These are phyloP conservation scores for Fopius arisanus DNA, from an alignment of 1,140 invertebrate genomes.

Conservation along the genomic window DNA sequence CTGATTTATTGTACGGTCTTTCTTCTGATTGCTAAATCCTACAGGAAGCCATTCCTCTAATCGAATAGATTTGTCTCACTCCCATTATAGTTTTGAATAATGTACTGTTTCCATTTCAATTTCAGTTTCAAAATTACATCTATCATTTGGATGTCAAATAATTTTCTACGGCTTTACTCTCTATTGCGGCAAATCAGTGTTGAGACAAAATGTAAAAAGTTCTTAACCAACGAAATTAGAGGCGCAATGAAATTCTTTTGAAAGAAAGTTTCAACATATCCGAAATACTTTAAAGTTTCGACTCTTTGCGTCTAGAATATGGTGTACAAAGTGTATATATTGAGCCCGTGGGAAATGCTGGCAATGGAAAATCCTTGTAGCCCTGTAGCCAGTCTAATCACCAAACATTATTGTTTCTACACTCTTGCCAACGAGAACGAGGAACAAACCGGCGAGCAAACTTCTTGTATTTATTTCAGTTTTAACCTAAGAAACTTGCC, in stretches of 20 bases:
- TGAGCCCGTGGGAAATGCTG: conserved; percentile 4
- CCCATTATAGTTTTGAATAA: neutral
- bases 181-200: neutral
- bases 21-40: neutral
- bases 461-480: neutral
- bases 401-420: neutral
- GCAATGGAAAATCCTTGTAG: conserved; percentile 9
- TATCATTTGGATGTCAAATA: neutral
- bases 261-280: neutral
- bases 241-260: neutral
- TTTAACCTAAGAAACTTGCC: neutral
- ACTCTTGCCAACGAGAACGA: neutral
- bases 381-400: conserved; percentile 6
- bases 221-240: neutral
- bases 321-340: neutral
- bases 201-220: conserved; percentile 7
- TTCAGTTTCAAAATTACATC: neutral
- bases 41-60: neutral
- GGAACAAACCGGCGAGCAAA: neutral
- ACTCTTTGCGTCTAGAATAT: neutral
- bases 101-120: neutral
- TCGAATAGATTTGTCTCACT: neutral
- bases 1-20: conserved; percentile 2
- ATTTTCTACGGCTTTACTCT: neutral
- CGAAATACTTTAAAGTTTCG: conserved; percentile 1